These are phyloP conservation scores for Istiophorus platypterus DNA, from an alignment of 2,113 vertebrate species.

Conservation along the genomic window DNA sequence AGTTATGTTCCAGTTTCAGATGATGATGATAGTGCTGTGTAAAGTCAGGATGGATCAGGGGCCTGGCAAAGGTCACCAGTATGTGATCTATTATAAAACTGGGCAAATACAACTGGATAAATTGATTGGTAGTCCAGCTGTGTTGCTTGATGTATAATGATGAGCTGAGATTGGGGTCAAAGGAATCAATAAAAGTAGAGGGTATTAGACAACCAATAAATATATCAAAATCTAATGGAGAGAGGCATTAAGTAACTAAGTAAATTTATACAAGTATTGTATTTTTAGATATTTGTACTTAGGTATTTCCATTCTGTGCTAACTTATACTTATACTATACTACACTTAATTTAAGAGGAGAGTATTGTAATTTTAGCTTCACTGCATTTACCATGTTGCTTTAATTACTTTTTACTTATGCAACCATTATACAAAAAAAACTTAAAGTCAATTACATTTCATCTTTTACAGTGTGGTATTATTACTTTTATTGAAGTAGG, in stretches of 20 bases:
- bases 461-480: background rate
- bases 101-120: constrained; percentile 10
- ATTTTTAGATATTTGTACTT: background rate
- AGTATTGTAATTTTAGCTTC: background rate
- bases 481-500: background rate
- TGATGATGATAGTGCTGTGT: background rate
- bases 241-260: background rate
- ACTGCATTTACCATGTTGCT: background rate
- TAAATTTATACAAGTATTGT: background rate
- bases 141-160: background rate
- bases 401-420: background rate
- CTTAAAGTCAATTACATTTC: no score
- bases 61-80: constrained; percentile 36
- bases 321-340: background rate
- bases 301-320: background rate
- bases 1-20: constrained; percentile 45
- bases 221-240: background rate
- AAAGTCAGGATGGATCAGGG: constrained; percentile 26
- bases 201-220: background rate
- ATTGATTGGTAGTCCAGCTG: background rate
- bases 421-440: background rate
- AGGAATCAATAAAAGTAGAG: background rate
- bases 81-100: constrained; percentile 2
- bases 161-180: constrained; percentile 5
- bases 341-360: background rate